Evolutionary conservation across 2,888 invertebrate genomes (phyloP), one percentile per base, ranked within the genome.

Genomic region (Tetranychus piercei): DNA sequence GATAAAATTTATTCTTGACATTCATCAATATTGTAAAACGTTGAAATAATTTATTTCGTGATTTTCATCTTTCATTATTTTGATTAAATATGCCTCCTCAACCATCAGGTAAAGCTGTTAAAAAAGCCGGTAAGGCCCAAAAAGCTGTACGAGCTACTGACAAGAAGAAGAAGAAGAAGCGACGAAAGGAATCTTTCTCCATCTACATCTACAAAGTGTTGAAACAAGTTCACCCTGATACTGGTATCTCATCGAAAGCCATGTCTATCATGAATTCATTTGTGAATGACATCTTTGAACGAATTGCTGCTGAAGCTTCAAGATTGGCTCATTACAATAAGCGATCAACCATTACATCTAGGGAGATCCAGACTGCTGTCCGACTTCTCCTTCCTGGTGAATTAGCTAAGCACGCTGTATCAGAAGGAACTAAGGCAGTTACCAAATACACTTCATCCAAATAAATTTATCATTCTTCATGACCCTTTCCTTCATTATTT

Each of bases 251-350:
- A 69, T 81, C 81, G 55, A 83, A 82, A 77, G 82, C 83, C 70
- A 82, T 82, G 79, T 78, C 77, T 43, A 88, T 89, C 78, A 88
- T 90, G 88, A 88, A 89, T 81, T 87, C 87, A 79, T 90, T 90
- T 77, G 87, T 90, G 0, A 88, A 87, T 78, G 89, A 90, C 78
- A 87, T 89, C 79, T 84, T 90, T 79, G 89, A 90, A 80, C 86
- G 87, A 71, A 87, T 90, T 71, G 88, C 88, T 0, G 82, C 84
- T 0, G 88, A 89, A 80, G 86, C 88, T 0, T 86, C 87, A 0
- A 85, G 86, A 73, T 80, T 90, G 76, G 87, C 87, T 0, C 85
- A 86, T 11, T 87, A 87, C 80, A 85, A 85, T 77, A 87, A 88
- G 81, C 84, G 86, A 71, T 86, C 85, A 0, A 90, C 89, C 0